phyloP scores from a whole-genome alignment of 1,140 invertebrate genomes.

The Bombyx mori region DNA sequence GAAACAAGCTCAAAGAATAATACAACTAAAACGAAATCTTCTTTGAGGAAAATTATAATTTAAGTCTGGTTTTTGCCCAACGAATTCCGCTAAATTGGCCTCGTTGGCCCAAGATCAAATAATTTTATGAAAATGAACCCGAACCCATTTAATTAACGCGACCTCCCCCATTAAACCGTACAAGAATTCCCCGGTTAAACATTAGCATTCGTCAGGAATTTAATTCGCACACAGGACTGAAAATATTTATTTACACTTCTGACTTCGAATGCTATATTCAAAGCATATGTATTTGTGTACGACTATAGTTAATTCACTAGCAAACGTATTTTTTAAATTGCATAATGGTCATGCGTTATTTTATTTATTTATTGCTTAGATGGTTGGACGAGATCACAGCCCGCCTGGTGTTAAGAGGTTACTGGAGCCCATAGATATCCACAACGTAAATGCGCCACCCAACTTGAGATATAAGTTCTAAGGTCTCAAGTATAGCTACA shows the following conservation, averaged over 20 bases:
- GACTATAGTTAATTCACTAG: slow-evolving; percentile 36
- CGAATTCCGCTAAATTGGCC: slow-evolving; percentile 44
- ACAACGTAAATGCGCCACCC: too few relatives aligned
- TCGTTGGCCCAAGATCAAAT: slow-evolving; percentile 57
- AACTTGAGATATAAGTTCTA: too few relatives aligned
- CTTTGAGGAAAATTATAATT: slow-evolving; percentile 42
- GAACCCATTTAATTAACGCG: slow-evolving; percentile 65
- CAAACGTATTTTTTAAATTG: too few relatives aligned
- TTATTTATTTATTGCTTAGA: too few relatives aligned
- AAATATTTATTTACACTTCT: slow-evolving; percentile 60
- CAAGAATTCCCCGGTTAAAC: slow-evolving; percentile 65
- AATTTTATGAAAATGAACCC: slow-evolving; percentile 64
- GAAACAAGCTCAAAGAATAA: slow-evolving; percentile 34
- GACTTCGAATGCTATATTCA: slow-evolving; percentile 35
- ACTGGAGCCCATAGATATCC: too few relatives aligned
- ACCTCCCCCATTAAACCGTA: slow-evolving; percentile 57
- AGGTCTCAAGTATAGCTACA: too few relatives aligned
- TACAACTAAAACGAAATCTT: slow-evolving; percentile 21
- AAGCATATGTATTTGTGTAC: slow-evolving; percentile 32
- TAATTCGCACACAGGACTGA: slow-evolving; percentile 45
- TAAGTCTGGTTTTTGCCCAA: slow-evolving; percentile 38
- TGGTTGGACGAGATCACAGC: too few relatives aligned
- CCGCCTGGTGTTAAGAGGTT: too few relatives aligned
- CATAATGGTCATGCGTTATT: too few relatives aligned
- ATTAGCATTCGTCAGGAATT: slow-evolving; percentile 66